phyloP scores from a whole-genome alignment of 2,888 invertebrate genomes.

The Tenthredo notha region DNA sequence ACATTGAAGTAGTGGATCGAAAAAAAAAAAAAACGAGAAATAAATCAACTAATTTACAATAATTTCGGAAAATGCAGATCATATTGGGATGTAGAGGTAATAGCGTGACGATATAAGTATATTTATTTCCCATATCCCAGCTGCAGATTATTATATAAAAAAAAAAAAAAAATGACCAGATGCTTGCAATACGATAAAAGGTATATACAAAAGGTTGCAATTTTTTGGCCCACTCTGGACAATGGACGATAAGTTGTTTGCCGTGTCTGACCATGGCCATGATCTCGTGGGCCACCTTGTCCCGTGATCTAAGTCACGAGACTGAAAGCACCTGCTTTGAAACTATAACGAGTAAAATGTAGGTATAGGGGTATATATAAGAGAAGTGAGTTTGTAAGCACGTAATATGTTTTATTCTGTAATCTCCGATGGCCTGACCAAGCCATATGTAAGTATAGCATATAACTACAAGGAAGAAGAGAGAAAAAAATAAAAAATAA shows the following conservation, averaged over 20 bases:
- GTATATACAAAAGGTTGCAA: not conserved
- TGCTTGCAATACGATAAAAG: not conserved
- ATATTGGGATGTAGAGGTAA: not conserved
- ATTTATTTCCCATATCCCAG: not conserved
- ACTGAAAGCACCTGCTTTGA: constrained; percentile 24
- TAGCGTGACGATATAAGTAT: not conserved
- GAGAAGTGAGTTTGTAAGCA: not conserved
- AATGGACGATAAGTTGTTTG: constrained; percentile 1
- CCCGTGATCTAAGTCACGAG: constrained; percentile 33
- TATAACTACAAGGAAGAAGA: not conserved
- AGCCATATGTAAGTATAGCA: not conserved
- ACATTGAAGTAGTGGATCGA: not conserved
- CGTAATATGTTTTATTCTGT: constrained; percentile 11
- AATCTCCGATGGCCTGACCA: constrained; percentile 2
- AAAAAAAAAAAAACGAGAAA: not conserved
- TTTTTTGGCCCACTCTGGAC: constrained; percentile 9
- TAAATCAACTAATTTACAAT: not conserved
- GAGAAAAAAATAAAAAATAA: too few species aligned
- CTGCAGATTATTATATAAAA: not conserved
- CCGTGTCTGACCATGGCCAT: constrained; percentile 15
- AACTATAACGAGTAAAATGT: constrained; percentile 35
- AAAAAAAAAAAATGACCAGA: not conserved
- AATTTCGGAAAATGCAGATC: not conserved
- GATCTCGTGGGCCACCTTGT: constrained; percentile 39
- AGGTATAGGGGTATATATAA: not conserved